These are phyloP conservation scores for Bruchidius siliquastri DNA, from an alignment of 2,888 invertebrate species.

Conservation along the genomic window DNA sequence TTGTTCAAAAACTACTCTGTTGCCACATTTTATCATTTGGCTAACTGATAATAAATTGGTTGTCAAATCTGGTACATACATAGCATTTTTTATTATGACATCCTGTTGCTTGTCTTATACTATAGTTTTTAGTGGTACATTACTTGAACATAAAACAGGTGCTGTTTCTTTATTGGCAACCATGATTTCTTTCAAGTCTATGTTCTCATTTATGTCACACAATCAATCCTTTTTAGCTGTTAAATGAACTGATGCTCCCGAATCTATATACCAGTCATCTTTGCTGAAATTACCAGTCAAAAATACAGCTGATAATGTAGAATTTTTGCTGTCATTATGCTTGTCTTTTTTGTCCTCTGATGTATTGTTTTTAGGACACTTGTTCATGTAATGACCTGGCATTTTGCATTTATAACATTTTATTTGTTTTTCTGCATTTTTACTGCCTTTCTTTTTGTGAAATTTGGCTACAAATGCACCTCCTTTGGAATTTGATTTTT, in stretches of 20 bases:
- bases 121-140: conserved; percentile 19
- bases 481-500: not conserved
- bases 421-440: conserved; percentile 11
- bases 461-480: conserved; percentile 3
- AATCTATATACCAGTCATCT: conserved; percentile 29
- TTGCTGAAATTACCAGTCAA: conserved; percentile 16
- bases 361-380: conserved; percentile 12
- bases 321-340: too few relatives aligned
- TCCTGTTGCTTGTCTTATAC: conserved; percentile 9
- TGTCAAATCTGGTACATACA: conserved; percentile 23
- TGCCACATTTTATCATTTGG: conserved; percentile 23
- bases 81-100: conserved; percentile 17
- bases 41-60: conserved; percentile 27
- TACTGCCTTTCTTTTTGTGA: not conserved
- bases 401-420: conserved; percentile 23
- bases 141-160: conserved; percentile 20
- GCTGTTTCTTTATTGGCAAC: conserved; percentile 20
- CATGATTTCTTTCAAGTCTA: conserved; percentile 16
- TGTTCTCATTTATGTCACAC: conserved; percentile 9
- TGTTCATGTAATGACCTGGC: conserved; percentile 22
- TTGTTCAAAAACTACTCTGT: conserved; percentile 17
- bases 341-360: too few relatives aligned
- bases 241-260: conserved; percentile 29
- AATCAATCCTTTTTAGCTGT: conserved; percentile 16
- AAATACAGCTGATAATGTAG: conserved; percentile 24